phyloP scores from a whole-genome alignment of 1,140 invertebrate genomes.

The Calliphora vicina region DNA sequence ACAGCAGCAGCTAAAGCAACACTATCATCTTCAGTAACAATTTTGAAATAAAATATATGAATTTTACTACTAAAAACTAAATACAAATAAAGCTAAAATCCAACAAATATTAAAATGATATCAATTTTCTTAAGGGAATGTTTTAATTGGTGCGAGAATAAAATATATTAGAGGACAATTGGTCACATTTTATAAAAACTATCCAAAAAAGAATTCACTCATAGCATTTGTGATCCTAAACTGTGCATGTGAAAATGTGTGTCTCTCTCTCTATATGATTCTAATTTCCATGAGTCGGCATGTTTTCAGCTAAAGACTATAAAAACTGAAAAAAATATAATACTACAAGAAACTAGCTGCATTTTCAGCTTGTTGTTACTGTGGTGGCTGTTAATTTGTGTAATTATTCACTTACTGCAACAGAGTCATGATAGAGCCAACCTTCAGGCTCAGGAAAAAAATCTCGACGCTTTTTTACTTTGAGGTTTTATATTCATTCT shows the following conservation, averaged over 20 bases:
- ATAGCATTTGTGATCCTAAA: too few species aligned
- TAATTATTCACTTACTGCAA: slow-evolving; percentile 24
- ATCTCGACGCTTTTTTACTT: not conserved
- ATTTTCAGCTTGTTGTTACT: slow-evolving; percentile 20
- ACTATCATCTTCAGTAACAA: not conserved
- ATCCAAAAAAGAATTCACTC: too few species aligned
- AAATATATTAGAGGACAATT: too few species aligned
- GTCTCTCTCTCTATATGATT: too few species aligned
- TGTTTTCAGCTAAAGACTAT: not conserved
- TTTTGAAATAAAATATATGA: not conserved
- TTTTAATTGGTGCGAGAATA: too few species aligned
- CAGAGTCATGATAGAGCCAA: slow-evolving; percentile 14
- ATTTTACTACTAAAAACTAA: not conserved
- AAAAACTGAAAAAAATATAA: not conserved
- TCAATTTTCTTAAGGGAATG: too few species aligned
- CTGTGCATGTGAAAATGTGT: too few species aligned
- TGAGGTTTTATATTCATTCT: not conserved
- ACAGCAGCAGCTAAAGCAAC: not conserved
- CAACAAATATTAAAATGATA: too few species aligned
- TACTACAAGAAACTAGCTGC: not conserved
- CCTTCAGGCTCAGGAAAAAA: not conserved
- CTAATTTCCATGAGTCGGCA: not conserved
- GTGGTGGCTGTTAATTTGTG: slow-evolving; percentile 23
- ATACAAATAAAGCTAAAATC: not conserved
- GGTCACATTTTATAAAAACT: too few species aligned